Evolutionary conservation across 2,888 invertebrate species (phyloP), one percentile per base, ranked within the genome.

Genomic region (Tryphoninae sp.): DNA sequence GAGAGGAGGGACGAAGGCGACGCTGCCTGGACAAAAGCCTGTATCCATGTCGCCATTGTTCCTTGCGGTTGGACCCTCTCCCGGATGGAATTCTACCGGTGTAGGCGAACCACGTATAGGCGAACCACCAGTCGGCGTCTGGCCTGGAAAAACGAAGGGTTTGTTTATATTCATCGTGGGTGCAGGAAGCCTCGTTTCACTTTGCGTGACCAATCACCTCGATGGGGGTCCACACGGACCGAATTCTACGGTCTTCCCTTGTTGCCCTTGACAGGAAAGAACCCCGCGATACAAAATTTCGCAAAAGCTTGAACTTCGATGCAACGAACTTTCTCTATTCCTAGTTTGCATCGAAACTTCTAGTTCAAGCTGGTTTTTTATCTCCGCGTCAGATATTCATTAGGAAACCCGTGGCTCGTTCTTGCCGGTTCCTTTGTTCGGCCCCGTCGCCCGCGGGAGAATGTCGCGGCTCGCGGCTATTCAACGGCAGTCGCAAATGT

Each of bases 201-300:
- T 68, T 86, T 51, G 76, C 87, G 88, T 89, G 88, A 87, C 89
- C 89, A 90, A 90, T 90, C 89, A 89, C 86, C 73, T 59, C 89
- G 59, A 82, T 84, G 80, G 88, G 89, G 87, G 81, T 80, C 80
- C 61, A 13, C 40, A 84, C 55, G 64, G 72, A 55, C 61, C 55
- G 62, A 55, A 76, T 72, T 84, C 6, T 33, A 33, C 33, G 7
- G 6, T 80, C 84, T 87, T 84, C 84, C 79, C 85, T 85, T 84
- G 86, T 86, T 55, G 13, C 58, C 77, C 53, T 42, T 42, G 51
- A 3, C 16, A n/a, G 13, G 45, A 16, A 42, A 45, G 33, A 75
- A 19, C 22, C 58, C 55, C 45, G 22, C 51, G n/a, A 33, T 33
- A 59, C 51, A 23, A 59, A 67, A 61, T 68, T 73, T 19, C 67